A percentile compares a stretch with the other conserved stretches of the same genome.
Evolutionary conservation across 2,888 invertebrate genomes (phyloP).

Genomic region (Macrophya annulata): DNA sequence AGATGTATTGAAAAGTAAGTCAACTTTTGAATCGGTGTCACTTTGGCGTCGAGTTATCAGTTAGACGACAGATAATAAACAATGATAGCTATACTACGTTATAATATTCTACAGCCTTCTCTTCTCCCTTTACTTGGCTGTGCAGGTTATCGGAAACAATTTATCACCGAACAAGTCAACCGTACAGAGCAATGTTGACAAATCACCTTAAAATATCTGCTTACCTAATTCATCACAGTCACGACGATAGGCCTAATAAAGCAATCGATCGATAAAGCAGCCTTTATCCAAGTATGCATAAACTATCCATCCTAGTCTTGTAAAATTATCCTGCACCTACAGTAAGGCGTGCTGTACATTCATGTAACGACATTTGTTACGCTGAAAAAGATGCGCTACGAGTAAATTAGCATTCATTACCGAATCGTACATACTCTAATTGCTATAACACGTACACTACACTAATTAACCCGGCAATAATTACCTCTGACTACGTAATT

Average conservation of each 20-base stretch:
- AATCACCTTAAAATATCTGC: constrained; percentile 41
- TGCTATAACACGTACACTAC: background rate
- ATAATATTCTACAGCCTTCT: background rate
- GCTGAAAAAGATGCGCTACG: background rate
- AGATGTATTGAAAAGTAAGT: background rate
- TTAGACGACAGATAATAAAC: background rate
- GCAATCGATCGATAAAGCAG: constrained; percentile 41
- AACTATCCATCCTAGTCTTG: background rate
- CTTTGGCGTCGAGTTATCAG: constrained; percentile 1
- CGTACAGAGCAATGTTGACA: constrained; percentile 51
- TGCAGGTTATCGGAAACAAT: constrained; percentile 28
- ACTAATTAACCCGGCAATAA: background rate
- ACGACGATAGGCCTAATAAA: constrained; percentile 50
- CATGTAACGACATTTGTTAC: background rate
- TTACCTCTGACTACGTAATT: background rate
- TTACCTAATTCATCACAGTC: constrained; percentile 49
- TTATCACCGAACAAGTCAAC: constrained; percentile 39
- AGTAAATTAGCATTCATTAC: constrained; percentile 10
- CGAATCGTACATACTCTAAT: background rate
- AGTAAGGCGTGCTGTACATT: too few species aligned
- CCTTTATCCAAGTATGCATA: background rate
- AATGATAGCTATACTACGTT: background rate
- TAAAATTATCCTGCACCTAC: too few species aligned
- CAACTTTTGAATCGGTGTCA: constrained; percentile 17
- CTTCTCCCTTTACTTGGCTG: background rate